Conservation (phyloP, 1,140 invertebrate genomes). For the Zaprionus tsacasi region DNA sequence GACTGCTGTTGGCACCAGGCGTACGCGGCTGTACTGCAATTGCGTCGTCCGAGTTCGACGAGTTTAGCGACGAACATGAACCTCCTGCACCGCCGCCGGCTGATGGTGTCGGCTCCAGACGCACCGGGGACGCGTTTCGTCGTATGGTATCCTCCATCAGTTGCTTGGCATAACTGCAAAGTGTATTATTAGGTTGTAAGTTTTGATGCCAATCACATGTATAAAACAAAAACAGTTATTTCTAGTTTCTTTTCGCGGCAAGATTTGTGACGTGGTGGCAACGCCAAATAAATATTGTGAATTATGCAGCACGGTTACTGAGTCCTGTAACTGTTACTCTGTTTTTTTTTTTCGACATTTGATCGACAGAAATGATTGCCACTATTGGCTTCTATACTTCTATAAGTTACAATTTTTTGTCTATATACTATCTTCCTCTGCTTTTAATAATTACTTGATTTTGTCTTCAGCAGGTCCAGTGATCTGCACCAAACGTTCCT, state of each 20-base stretch:
- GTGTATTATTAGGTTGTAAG: background rate
- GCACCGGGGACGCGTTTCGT: constrained; percentile 95
- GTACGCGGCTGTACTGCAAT: constrained; percentile 72
- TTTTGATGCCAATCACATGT: constrained; percentile 1
- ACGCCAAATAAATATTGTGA: too few species aligned
- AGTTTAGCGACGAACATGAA: constrained; percentile 89
- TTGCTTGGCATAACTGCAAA: constrained; percentile 92
- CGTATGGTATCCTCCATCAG: constrained; percentile 96
- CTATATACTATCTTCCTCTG: background rate
- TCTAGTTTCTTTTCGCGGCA: background rate
- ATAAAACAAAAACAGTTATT: constrained; percentile 8
- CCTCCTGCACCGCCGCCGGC: constrained; percentile 81
- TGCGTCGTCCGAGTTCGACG: constrained; percentile 90
- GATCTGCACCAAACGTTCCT: constrained; percentile 96
- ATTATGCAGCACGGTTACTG: background rate
- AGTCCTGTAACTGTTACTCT: background rate
- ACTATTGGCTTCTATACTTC: too few species aligned
- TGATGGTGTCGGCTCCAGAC: constrained; percentile 86
- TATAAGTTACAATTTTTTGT: background rate
- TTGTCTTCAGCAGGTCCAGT: constrained; percentile 95
- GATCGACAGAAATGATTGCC: too few species aligned
- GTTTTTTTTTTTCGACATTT: too few species aligned
- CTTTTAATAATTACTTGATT: constrained; percentile 88
- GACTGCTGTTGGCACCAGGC: constrained; percentile 52
- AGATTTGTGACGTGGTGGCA: background rate